phyloP scores from a whole-genome alignment of 2,113 vertebrate genomes.

The Tragelaphus imberbis region DNA sequence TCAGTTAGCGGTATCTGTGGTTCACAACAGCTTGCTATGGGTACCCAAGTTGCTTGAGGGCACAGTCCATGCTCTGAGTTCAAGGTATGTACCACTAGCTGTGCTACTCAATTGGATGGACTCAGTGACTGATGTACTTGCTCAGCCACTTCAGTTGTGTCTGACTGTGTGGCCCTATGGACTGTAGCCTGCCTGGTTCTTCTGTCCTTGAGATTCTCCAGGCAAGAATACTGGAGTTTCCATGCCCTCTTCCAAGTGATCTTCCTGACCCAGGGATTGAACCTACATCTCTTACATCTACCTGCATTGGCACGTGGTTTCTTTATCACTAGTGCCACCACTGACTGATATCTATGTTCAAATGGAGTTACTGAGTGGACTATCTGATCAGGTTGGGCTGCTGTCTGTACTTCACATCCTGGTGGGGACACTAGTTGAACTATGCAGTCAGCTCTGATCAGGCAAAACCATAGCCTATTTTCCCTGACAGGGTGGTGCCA shows the following conservation, averaged over 20 bases:
- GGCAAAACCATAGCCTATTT: background rate
- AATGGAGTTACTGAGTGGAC: background rate
- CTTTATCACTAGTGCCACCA: accelerated
- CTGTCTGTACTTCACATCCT: background rate
- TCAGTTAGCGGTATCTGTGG: background rate
- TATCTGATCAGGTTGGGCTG: background rate
- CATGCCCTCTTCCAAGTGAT: background rate
- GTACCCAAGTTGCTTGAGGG: background rate
- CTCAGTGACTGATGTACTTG: background rate
- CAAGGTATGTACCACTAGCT: background rate
- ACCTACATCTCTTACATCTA: background rate
- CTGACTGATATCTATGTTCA: background rate
- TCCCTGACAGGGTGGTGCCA: background rate
- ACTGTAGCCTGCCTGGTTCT: background rate
- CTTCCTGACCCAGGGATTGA: background rate
- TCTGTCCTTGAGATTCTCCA: background rate
- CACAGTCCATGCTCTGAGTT: background rate
- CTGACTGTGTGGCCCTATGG: background rate
- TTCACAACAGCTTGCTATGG: background rate
- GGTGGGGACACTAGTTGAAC: background rate
- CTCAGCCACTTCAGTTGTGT: background rate
- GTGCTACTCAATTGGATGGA: background rate
- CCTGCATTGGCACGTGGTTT: background rate
- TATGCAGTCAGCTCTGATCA: background rate
- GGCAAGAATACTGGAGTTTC: background rate